Percentiles rank a stretch among this genome's conserved stretches.
phyloP scores from a whole-genome alignment of 2,888 invertebrate genomes.

The Xylophagus ater region DNA sequence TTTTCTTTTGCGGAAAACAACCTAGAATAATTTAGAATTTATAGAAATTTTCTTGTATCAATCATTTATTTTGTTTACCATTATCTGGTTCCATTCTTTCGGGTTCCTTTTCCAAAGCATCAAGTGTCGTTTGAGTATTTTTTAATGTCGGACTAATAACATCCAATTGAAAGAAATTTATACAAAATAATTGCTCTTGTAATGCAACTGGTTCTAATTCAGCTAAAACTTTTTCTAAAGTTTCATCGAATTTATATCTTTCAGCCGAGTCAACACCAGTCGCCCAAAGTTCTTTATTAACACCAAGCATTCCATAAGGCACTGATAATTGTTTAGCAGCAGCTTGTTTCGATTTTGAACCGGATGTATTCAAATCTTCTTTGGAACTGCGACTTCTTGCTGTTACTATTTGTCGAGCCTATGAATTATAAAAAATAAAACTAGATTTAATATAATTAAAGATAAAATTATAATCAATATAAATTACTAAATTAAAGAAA shows the following conservation, averaged over 20 bases:
- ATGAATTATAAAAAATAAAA: constrained; percentile 2
- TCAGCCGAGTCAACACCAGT: constrained; percentile 50
- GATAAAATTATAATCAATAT: neutral
- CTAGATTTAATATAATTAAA: neutral
- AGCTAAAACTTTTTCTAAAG: constrained; percentile 74
- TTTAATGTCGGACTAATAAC: constrained; percentile 44
- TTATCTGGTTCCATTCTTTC: constrained; percentile 25
- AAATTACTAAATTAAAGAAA: constrained; percentile 56
- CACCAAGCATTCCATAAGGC: constrained; percentile 43
- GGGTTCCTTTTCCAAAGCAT: constrained; percentile 36
- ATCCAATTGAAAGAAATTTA: constrained; percentile 79
- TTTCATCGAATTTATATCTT: constrained; percentile 49
- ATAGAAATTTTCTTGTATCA: no score
- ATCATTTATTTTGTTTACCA: constrained; percentile 12
- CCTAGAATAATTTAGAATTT: constrained; percentile 5
- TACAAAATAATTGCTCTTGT: constrained; percentile 91
- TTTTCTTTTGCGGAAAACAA: constrained; percentile 42
- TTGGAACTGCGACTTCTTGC: constrained; percentile 35
- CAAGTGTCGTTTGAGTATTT: constrained; percentile 48
- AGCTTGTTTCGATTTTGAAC: constrained; percentile 36
- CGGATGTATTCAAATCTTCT: constrained; percentile 37
- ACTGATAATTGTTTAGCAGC: constrained; percentile 28
- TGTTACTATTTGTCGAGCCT: constrained; percentile 35
- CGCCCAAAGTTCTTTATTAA: constrained; percentile 54
- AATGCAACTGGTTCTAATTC: constrained; percentile 85